A percentile compares a stretch with the other conserved stretches of the same genome.
These are phyloP conservation scores for Chionoecetes opilio DNA, from an alignment of 1,140 invertebrate genomes.

Conservation along the genomic window DNA sequence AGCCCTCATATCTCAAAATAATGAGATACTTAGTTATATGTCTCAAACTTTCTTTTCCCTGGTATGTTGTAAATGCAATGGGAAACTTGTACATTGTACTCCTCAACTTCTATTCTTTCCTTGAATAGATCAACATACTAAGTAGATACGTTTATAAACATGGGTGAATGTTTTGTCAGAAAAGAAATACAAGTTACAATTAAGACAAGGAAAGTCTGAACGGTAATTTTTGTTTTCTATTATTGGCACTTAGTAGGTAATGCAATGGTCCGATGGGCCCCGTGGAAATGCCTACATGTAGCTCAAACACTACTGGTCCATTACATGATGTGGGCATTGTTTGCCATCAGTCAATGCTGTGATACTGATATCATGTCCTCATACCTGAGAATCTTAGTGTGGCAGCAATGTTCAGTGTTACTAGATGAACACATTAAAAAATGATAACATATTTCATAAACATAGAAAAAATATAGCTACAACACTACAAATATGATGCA, in stretches of 20 bases:
- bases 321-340: too few species aligned
- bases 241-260: too few species aligned
- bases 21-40: not conserved
- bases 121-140: too few species aligned
- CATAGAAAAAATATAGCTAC: not conserved
- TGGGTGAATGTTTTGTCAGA: too few species aligned
- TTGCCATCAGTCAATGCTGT: not conserved
- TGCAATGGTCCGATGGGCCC: too few species aligned
- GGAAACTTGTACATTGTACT: not conserved
- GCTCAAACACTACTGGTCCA: too few species aligned
- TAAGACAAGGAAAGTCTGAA: too few species aligned
- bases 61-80: not conserved
- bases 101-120: too few species aligned
- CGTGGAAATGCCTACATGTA: too few species aligned
- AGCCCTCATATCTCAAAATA: not conserved
- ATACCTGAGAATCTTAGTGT: not conserved
- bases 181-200: too few species aligned
- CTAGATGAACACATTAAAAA: not conserved
- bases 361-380: constrained; percentile 22
- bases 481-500: constrained; percentile 17
- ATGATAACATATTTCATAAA: not conserved
- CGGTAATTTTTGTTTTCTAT: too few species aligned
- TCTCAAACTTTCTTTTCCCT: not conserved
- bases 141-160: too few species aligned
- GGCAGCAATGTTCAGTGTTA: not conserved